A percentile compares a stretch with the other conserved stretches of the same genome.
Conservation (phyloP, 2,113 vertebrate genomes). For the Laticauda laticaudata region DNA sequence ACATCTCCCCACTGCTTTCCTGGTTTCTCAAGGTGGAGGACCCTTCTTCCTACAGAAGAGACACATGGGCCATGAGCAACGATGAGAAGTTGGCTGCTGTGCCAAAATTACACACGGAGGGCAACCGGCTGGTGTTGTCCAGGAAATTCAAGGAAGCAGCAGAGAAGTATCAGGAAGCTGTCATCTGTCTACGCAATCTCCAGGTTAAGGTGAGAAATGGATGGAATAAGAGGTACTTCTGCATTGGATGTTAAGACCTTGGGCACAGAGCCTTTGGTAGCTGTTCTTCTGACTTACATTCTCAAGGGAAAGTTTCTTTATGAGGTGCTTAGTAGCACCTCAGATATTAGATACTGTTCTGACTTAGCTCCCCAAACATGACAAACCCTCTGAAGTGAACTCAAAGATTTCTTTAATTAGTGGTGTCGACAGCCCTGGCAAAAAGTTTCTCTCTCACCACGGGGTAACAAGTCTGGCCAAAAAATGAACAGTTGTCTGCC, state of each 20-base stretch:
- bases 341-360: too few relatives aligned
- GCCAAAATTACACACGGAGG: constrained; percentile 79
- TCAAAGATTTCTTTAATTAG: too few relatives aligned
- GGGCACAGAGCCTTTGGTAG: too few relatives aligned
- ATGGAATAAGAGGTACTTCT: not conserved
- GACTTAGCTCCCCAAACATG: too few relatives aligned
- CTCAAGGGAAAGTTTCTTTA: not conserved
- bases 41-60: constrained; percentile 79
- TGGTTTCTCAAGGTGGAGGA: constrained; percentile 76
- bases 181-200: constrained; percentile 82
- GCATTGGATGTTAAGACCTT: not conserved
- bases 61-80: constrained; percentile 88
- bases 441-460: too few relatives aligned
- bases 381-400: too few relatives aligned
- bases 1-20: rapidly evolving
- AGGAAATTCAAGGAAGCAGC: constrained; percentile 74
- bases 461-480: too few relatives aligned
- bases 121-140: constrained; percentile 79
- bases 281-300: too few relatives aligned
- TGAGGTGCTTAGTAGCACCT: not conserved
- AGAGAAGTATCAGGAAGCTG: constrained; percentile 82
- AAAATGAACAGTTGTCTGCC: too few relatives aligned
- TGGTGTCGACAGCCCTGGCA: too few relatives aligned
- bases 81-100: constrained; percentile 83
- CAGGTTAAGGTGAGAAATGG: constrained; percentile 78